Conservation (phyloP, 2,888 invertebrate species). For the Drosophila formosana region DNA sequence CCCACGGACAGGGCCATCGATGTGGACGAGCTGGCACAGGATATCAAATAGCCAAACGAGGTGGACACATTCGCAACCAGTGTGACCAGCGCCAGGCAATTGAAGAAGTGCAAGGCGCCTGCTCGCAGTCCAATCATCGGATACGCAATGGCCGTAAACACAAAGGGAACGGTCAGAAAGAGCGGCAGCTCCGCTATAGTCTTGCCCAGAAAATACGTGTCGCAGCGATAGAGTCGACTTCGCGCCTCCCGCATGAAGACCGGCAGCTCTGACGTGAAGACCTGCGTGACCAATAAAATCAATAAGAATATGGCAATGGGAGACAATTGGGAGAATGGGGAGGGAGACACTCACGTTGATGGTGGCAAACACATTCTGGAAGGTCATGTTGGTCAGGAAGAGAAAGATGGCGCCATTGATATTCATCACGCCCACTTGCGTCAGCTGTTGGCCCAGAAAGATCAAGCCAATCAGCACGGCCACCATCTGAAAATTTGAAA, state of each 20-base stretch:
- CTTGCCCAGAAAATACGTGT: constrained; percentile 96
- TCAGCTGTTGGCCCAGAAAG: constrained; percentile 92
- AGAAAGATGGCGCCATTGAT: constrained; percentile 96
- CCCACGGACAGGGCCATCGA: constrained; percentile 96
- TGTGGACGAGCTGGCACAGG: constrained; percentile 92
- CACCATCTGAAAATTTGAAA: constrained; percentile 90
- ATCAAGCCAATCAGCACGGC: constrained; percentile 94
- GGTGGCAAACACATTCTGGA: constrained; percentile 97
- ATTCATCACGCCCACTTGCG: constrained; percentile 96
- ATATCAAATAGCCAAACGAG: constrained; percentile 96
- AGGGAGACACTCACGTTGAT: constrained; percentile 90
- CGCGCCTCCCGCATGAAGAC: constrained; percentile 95
- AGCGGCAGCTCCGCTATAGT: constrained; percentile 95
- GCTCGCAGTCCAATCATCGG: constrained; percentile 95
- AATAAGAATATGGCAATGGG: neutral
- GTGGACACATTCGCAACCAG: constrained; percentile 95
- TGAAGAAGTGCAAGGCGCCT: constrained; percentile 89
- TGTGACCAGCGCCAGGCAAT: constrained; percentile 90
- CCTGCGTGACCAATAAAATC: constrained; percentile 87
- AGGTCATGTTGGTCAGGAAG: constrained; percentile 96
- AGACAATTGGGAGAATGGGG: neutral
- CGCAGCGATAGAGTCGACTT: constrained; percentile 95
- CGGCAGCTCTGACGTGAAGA: constrained; percentile 95
- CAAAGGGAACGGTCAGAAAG: constrained; percentile 92
- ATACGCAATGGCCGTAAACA: constrained; percentile 94